Base-by-base conservation (phyloP, 1,140 invertebrate genomes). In the Hyposmocoma kahamanoa region DNA sequence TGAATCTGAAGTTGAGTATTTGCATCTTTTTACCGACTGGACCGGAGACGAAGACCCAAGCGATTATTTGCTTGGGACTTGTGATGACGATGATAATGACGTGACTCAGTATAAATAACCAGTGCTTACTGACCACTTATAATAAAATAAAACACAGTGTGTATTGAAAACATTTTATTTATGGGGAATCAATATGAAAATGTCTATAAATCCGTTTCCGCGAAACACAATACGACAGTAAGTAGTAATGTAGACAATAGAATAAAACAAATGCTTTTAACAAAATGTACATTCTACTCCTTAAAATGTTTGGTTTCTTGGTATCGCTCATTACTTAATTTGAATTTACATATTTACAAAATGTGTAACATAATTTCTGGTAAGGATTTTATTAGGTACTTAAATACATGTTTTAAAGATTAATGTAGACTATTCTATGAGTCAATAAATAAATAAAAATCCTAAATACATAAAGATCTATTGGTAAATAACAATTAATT, bases 291-390 rank as follows among this genome's bases (percentile, higher is more conserved):
- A 79, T 63, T 67, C 77, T 83, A 83, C 64, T 68, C 61, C 71
- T 72, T 74, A 70, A 78, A 81, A 76, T 76, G 82, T 85, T 85
- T 85, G 82, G 82, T 85, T 80, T 83, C 78, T 64, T 79, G 76
- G 71, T 80, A 79, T 75, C 77, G 66, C 79, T 67, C 57, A 77
- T 67, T 76, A 73, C 71, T 67, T 80, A 79, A 53, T 62, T 73
- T 68, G 70, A 76, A 78, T 83, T 83, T 85, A 83, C 79, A 85
- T 83, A 83, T 85, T 78, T 85, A 85, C 81, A 85, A 47, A 46
- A 52, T 59, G 54, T 71, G 57, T 79, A 79, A 78, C 57, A 66
- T 57, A 72, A 75, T 75, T 57, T 72, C 59, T 74, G 73, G 72
- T 82, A 84, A 76, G 73, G 75, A n/a, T 59, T 32, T 8, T 39